These are phyloP conservation scores for Meteorus cinctellus DNA, from an alignment of 2,888 invertebrate genomes.

Conservation along the genomic window DNA sequence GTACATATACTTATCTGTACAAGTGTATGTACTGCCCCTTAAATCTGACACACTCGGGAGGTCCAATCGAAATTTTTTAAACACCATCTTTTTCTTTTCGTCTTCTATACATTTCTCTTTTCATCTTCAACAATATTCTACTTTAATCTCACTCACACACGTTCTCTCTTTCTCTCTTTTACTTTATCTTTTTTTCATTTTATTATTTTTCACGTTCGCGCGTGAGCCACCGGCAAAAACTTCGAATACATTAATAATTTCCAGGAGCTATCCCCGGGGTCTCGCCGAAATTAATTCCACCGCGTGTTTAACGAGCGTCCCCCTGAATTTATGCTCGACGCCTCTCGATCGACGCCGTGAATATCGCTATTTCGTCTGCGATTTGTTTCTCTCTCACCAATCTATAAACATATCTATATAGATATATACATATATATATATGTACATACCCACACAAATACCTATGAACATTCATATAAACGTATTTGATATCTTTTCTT, in stretches of 20 bases:
- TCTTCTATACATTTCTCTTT: slow-evolving; percentile 9
- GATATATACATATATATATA: neutral
- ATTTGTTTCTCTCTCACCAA: slow-evolving; percentile 34
- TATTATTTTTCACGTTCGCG: slow-evolving; percentile 54
- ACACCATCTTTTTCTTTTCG: neutral
- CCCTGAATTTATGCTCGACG: slow-evolving; percentile 46
- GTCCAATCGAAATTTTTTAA: slow-evolving; percentile 55
- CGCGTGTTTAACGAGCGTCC: slow-evolving; percentile 45
- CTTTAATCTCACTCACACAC: neutral
- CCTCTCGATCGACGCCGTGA: slow-evolving; percentile 43
- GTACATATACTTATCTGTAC: neutral
- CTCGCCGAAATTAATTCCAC: slow-evolving; percentile 51
- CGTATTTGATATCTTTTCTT: neutral
- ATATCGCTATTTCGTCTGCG: slow-evolving; percentile 29
- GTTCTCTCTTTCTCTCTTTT: slow-evolving; percentile 2
- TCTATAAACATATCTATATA: neutral
- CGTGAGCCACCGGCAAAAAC: slow-evolving; percentile 62
- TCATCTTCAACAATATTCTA: neutral
- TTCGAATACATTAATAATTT: slow-evolving; percentile 69
- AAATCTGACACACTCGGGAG: slow-evolving; percentile 67
- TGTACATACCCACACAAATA: neutral
- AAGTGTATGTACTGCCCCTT: slow-evolving; percentile 49
- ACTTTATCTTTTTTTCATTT: neutral
- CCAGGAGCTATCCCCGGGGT: slow-evolving; percentile 57
- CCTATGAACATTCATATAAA: neutral